phyloP scores from a whole-genome alignment of 2,888 invertebrate genomes.

The Dilophus febrilis region DNA sequence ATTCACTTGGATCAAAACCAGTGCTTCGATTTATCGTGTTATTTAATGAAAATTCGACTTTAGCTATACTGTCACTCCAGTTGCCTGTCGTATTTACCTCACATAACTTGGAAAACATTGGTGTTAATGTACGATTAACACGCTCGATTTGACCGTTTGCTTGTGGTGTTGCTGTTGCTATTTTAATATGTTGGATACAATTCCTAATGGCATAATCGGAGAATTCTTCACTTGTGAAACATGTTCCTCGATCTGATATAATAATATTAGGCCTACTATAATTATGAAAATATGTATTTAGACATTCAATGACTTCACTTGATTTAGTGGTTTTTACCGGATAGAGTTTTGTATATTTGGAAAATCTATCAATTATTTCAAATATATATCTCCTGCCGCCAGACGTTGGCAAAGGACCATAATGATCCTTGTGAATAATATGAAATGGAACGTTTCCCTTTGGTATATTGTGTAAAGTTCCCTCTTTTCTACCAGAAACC shows the following conservation, averaged over 20 bases:
- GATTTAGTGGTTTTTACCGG: not conserved
- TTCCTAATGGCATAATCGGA: conserved; percentile 5
- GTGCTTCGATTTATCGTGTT: conserved; percentile 14
- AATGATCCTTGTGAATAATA: too few species aligned
- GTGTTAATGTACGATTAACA: conserved; percentile 6
- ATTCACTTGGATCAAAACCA: conserved; percentile 13
- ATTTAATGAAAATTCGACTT: conserved; percentile 13
- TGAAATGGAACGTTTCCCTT: not conserved
- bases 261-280: conserved; percentile 1
- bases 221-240: conserved; percentile 6
- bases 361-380: not conserved
- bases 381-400: not conserved
- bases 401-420: not conserved
- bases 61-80: conserved; percentile 11
- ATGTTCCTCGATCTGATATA: conserved; percentile 1
- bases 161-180: conserved; percentile 10
- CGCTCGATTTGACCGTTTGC: conserved; percentile 13
- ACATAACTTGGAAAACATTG: not conserved
- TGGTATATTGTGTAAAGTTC: not conserved
- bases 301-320: not conserved
- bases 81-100: not conserved
- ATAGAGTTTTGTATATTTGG: not conserved
- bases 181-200: conserved; percentile 8
- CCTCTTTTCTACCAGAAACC: not conserved
- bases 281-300: conserved; percentile 1